phyloP scores from a whole-genome alignment of 2,113 vertebrate species.

The Electrona antarctica region DNA sequence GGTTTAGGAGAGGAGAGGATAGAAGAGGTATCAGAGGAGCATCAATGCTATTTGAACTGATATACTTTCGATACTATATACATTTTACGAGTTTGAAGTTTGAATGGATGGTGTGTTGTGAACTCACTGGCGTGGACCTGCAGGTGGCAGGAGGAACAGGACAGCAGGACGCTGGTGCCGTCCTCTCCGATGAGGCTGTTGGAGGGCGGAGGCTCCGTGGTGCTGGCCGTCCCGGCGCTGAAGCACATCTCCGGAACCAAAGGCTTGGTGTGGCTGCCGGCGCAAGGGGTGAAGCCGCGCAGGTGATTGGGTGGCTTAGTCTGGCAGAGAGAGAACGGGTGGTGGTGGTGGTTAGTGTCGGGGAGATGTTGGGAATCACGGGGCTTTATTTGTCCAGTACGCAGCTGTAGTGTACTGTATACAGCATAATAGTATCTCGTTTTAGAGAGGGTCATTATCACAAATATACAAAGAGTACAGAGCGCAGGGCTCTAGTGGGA shows the following conservation, averaged over 20 bases:
- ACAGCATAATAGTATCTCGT: too few species aligned
- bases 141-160: slow-evolving; percentile 89
- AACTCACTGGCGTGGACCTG: slow-evolving; percentile 97
- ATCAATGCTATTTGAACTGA: too few species aligned
- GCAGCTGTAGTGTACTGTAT: too few species aligned
- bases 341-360: slow-evolving; percentile 74
- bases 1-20: too few species aligned
- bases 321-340: slow-evolving; percentile 30
- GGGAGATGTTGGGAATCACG: slow-evolving; percentile 2
- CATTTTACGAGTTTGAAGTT: too few species aligned
- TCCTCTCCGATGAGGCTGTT: slow-evolving; percentile 89
- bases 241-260: slow-evolving; percentile 98
- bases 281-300: slow-evolving; percentile 60
- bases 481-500: too few species aligned
- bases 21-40: too few species aligned
- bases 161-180: slow-evolving; percentile 88
- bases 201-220: slow-evolving; percentile 87
- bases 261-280: slow-evolving; percentile 84
- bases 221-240: slow-evolving; percentile 87
- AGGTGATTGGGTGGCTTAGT: neutral
- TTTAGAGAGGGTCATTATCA: too few species aligned
- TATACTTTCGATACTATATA: too few species aligned
- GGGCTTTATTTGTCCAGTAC: too few species aligned
- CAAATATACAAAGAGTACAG: too few species aligned
- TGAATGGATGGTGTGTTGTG: slow-evolving; percentile 1